phyloP scores from a whole-genome alignment of 2,888 invertebrate genomes.

The Xanthorhoe spadicearia region DNA sequence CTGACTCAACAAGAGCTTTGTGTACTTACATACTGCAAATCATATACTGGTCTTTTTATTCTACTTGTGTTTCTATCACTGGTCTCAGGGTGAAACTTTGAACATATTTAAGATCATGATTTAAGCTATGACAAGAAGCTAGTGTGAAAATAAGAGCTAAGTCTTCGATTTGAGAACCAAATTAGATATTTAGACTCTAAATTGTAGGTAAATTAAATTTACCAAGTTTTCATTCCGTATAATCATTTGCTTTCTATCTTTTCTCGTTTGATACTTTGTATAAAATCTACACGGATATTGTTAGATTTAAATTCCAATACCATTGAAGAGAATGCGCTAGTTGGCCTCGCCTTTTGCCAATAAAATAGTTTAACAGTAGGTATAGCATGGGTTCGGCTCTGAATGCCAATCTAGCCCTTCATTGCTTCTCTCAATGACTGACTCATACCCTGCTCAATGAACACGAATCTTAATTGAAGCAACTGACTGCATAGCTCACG shows the following conservation, averaged over 20 bases:
- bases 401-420: conserved; percentile 41
- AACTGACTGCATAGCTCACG: conserved; percentile 60
- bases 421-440: conserved; percentile 73
- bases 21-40: not conserved
- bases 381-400: conserved; percentile 39
- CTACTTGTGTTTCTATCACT: too few species aligned
- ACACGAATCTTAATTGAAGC: conserved; percentile 77
- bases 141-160: not conserved
- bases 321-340: conserved; percentile 19
- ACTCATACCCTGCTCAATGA: conserved; percentile 73
- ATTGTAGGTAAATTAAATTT: not conserved
- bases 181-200: not conserved
- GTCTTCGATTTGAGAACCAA: not conserved
- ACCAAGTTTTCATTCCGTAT: not conserved
- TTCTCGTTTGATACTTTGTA: not conserved
- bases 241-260: not conserved
- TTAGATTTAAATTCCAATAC: conserved; percentile 9
- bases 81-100: too few species aligned
- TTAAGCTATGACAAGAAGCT: too few species aligned
- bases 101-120: too few species aligned
- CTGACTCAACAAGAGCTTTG: conserved; percentile 35
- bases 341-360: conserved; percentile 27
- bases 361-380: conserved; percentile 25
- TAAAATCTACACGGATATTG: conserved; percentile 12
- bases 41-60: too few species aligned